These are phyloP conservation scores for Melanerpes aurifrons DNA, from an alignment of 2,113 vertebrate species.

Conservation along the genomic window DNA sequence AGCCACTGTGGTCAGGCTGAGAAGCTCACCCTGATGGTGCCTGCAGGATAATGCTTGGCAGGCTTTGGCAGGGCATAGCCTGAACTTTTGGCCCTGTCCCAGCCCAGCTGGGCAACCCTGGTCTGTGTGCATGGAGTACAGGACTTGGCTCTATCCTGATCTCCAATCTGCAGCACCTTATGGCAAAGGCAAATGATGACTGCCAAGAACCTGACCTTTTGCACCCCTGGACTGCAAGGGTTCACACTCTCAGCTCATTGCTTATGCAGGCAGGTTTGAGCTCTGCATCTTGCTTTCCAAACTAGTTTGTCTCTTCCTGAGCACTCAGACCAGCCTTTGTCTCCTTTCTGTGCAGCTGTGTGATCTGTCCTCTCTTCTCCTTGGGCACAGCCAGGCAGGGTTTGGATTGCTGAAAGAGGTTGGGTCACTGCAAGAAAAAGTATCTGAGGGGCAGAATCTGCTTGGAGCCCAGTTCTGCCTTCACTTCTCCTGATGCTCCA, in stretches of 20 bases:
- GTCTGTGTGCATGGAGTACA: not conserved
- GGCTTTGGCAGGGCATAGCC: not conserved
- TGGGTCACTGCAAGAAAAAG: not conserved
- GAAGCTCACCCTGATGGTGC: not conserved
- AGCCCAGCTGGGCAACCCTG: not conserved
- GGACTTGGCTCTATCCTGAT: not conserved
- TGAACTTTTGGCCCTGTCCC: not conserved
- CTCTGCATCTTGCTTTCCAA: not conserved
- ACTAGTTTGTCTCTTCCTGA: not conserved
- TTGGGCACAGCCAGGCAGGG: not conserved
- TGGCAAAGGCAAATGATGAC: not conserved
- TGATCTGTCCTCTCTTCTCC: not conserved
- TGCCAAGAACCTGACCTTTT: not conserved
- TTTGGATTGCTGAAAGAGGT: not conserved
- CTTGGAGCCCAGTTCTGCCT: not conserved
- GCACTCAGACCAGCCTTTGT: not conserved
- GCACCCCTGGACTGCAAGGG: accelerated
- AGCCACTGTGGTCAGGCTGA: not conserved
- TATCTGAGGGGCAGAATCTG: not conserved
- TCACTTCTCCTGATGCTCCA: not conserved
- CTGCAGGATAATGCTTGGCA: not conserved
- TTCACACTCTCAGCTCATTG: not conserved
- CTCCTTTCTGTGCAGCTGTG: not conserved
- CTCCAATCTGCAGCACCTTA: not conserved
- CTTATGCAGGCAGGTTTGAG: not conserved